Conservation (phyloP, 2,797 vertebrate species). For the Iguana delicatissima region DNA sequence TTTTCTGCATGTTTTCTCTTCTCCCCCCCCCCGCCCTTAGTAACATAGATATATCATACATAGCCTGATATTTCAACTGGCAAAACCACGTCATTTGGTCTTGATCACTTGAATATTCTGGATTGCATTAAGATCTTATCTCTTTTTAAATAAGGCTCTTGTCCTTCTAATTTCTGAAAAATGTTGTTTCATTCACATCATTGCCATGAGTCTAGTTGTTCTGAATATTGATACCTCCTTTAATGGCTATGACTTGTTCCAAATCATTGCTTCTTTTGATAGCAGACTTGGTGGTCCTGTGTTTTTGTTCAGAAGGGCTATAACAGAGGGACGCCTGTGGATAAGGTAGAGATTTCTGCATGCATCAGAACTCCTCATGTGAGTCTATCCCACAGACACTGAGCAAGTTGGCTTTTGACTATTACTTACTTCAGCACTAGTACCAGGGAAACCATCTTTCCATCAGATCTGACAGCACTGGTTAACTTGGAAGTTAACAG, state of each 20-base stretch:
- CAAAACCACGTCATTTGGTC: not conserved
- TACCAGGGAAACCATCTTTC: too few species aligned
- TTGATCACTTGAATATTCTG: not conserved
- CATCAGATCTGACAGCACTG: too few species aligned
- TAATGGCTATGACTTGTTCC: too few species aligned
- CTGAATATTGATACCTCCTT: not conserved
- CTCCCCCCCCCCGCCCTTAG: not conserved
- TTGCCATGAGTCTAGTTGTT: not conserved
- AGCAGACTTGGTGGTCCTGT: not conserved
- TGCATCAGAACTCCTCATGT: too few species aligned
- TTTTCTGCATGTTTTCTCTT: constrained; percentile 9
- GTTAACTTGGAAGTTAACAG: too few species aligned
- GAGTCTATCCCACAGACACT: too few species aligned
- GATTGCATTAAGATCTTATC: not conserved
- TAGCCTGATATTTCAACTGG: not conserved
- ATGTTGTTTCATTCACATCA: not conserved
- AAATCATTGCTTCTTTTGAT: not conserved
- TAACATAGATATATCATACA: not conserved
- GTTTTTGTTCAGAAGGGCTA: too few species aligned
- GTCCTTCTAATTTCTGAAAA: not conserved
- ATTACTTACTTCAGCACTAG: too few species aligned
- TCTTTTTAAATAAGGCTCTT: not conserved
- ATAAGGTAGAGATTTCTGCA: too few species aligned
- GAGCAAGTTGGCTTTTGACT: too few species aligned
- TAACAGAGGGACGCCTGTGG: too few species aligned